Evolutionary conservation across 2,113 vertebrate genomes (phyloP).

Genomic region (Hyperopisus bebe): DNA sequence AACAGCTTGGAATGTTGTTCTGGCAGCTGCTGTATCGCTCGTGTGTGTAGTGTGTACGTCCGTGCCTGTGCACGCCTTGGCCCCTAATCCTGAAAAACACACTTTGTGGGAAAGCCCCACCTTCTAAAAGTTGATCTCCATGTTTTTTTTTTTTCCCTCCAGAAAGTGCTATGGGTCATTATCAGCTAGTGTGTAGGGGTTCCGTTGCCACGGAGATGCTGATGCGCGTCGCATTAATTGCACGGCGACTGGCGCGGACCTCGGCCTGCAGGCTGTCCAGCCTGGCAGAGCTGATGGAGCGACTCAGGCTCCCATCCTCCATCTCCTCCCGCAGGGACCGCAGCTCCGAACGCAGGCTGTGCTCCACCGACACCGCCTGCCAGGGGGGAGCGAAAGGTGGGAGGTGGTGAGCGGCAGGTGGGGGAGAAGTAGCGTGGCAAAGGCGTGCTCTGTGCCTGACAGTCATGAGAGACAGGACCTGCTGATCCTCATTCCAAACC

Average conservation of each 20-base stretch:
- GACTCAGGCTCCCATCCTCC: slow-evolving; percentile 61
- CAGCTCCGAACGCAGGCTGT: slow-evolving; percentile 60
- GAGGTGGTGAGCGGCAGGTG: neutral
- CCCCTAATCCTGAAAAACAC: neutral
- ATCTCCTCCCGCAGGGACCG: slow-evolving; percentile 60
- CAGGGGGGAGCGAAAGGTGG: neutral
- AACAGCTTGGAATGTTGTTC: neutral
- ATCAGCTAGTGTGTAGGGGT: neutral
- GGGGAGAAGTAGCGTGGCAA: neutral
- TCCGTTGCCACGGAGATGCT: neutral
- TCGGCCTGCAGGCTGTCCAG: slow-evolving; percentile 58
- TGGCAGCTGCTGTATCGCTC: neutral
- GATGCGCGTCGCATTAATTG: neutral
- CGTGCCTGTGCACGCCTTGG: neutral
- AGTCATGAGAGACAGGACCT: neutral
- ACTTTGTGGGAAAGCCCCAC: neutral
- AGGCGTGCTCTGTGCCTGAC: neutral
- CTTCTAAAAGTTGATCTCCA: neutral
- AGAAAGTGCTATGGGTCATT: neutral
- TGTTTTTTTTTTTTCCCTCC: neutral
- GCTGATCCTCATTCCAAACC: neutral
- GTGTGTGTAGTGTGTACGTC: neutral
- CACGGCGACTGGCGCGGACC: slow-evolving; percentile 30
- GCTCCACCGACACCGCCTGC: slow-evolving; percentile 63
- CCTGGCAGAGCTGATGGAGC: slow-evolving; percentile 55